Evolutionary conservation across 2,888 invertebrate genomes (phyloP).

Genomic region (Pristionchus arcanus): DNA sequence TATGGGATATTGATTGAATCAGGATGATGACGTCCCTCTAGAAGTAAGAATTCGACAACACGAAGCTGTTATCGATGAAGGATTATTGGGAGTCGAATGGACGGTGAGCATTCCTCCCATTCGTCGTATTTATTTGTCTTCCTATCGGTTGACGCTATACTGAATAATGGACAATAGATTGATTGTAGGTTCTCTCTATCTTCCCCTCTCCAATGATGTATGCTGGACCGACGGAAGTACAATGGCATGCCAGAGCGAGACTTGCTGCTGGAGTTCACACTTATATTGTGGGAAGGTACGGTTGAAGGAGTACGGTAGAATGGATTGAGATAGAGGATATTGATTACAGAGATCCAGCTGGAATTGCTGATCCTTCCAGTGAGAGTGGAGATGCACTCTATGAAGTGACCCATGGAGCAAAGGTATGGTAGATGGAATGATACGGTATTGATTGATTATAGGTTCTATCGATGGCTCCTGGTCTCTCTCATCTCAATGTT

Average conservation of each 20-base stretch:
- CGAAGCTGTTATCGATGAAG: slow-evolving; percentile 80
- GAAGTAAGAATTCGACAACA: slow-evolving; percentile 91
- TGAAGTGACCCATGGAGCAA: slow-evolving; percentile 93
- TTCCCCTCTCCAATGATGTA: slow-evolving; percentile 99
- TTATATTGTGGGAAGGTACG: slow-evolving; percentile 91
- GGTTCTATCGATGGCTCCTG: slow-evolving; percentile 94
- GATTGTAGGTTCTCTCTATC: slow-evolving; percentile 90
- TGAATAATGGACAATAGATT: slow-evolving; percentile 76
- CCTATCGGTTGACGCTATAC: background rate
- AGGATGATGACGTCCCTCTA: slow-evolving; percentile 92
- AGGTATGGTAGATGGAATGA: slow-evolving; percentile 69
- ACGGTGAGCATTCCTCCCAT: slow-evolving; percentile 85
- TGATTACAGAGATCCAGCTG: slow-evolving; percentile 91
- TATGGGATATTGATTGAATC: slow-evolving; percentile 3
- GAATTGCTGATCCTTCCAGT: slow-evolving; percentile 92
- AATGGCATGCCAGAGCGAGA: slow-evolving; percentile 82
- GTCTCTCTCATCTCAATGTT: slow-evolving; percentile 92
- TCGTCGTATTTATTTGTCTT: background rate
- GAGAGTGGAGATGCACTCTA: slow-evolving; percentile 89
- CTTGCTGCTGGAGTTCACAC: slow-evolving; percentile 98
- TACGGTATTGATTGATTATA: slow-evolving; percentile 76
- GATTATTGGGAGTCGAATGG: slow-evolving; percentile 87
- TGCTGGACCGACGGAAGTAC: slow-evolving; percentile 97
- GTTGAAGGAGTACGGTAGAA: background rate
- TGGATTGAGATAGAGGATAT: background rate